A percentile compares a stretch with the other conserved stretches of the same genome.
Evolutionary conservation across 2,888 invertebrate genomes (phyloP).

Genomic region (Apodemia duryi): DNA sequence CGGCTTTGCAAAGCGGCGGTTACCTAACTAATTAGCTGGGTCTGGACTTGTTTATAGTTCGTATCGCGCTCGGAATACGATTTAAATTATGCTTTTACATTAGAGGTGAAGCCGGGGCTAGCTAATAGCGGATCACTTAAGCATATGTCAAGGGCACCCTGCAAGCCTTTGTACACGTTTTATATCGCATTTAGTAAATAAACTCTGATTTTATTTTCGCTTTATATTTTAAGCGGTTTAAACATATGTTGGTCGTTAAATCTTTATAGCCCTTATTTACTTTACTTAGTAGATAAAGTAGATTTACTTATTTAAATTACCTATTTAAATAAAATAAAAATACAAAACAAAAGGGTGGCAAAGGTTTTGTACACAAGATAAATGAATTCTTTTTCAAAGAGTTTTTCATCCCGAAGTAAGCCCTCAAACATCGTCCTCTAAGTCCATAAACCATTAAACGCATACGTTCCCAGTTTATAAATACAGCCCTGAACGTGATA

Average conservation of each 20-base stretch:
- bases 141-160: conserved; percentile 61
- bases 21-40: conserved; percentile 36
- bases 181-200: conserved; percentile 9
- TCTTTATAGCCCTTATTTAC: not conserved
- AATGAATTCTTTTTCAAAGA: conserved; percentile 7
- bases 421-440: conserved; percentile 15
- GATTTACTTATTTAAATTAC: not conserved
- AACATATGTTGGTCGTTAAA: not conserved
- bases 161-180: conserved; percentile 24
- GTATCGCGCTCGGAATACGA: conserved; percentile 34
- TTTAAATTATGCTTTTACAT: conserved; percentile 30
- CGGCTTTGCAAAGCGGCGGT: conserved; percentile 36
- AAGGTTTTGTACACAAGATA: not conserved
- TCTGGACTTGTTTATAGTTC: conserved; percentile 31
- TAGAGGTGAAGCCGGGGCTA: conserved; percentile 25
- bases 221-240: not conserved
- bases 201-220: not conserved
- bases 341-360: not conserved
- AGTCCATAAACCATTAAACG: conserved; percentile 19
- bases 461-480: conserved; percentile 39
- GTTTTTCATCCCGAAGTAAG: conserved; percentile 10
- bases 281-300: too few relatives aligned
- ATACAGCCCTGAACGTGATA: conserved; percentile 49
- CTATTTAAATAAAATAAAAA: not conserved
- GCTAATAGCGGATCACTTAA: conserved; percentile 30